Evolutionary conservation across 2,797 vertebrate genomes (phyloP).

Genomic region (Eremophila alpestris): DNA sequence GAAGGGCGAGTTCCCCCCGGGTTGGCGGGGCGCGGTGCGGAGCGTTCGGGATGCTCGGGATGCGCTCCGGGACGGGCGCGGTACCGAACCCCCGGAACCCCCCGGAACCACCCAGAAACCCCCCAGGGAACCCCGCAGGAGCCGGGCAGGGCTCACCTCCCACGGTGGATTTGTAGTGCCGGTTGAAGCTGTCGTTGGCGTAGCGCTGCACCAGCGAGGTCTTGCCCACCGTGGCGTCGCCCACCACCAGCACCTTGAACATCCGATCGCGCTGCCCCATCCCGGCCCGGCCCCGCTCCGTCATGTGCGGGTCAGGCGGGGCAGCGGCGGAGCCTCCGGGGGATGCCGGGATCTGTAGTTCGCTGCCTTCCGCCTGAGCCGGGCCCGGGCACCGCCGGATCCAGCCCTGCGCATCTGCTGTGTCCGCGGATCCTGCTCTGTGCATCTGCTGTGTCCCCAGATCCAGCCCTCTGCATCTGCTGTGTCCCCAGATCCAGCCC

Average conservation of each 20-base stretch:
- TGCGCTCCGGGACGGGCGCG: background rate
- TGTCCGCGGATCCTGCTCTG: fast-evolving
- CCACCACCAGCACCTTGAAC: slow-evolving; percentile 88
- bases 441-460: too few relatives aligned
- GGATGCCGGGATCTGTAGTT: slow-evolving; percentile 58
- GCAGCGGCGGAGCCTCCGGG: background rate
- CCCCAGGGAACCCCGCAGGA: background rate
- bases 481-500: too few relatives aligned
- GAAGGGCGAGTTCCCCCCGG: background rate
- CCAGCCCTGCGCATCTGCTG: fast-evolving
- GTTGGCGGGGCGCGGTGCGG: background rate
- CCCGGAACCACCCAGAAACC: fast-evolving
- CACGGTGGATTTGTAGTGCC: slow-evolving; percentile 85
- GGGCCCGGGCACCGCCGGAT: fast-evolving
- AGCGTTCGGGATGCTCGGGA: background rate
- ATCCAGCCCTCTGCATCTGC: too few relatives aligned
- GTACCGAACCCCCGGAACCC: fast-evolving
- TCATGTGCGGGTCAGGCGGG: slow-evolving; percentile 7
- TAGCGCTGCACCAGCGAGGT: slow-evolving; percentile 86
- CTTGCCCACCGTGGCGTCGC: slow-evolving; percentile 85
- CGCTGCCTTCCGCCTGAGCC: background rate
- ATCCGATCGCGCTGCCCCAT: slow-evolving; percentile 81
- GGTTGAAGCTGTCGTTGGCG: slow-evolving; percentile 84
- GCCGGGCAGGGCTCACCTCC: slow-evolving; percentile 79
- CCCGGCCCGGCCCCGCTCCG: background rate